Evolutionary conservation across 2,797 vertebrate species (phyloP), one percentile per base, ranked within the genome.

Genomic region (Parotocinclus haroldoi): DNA sequence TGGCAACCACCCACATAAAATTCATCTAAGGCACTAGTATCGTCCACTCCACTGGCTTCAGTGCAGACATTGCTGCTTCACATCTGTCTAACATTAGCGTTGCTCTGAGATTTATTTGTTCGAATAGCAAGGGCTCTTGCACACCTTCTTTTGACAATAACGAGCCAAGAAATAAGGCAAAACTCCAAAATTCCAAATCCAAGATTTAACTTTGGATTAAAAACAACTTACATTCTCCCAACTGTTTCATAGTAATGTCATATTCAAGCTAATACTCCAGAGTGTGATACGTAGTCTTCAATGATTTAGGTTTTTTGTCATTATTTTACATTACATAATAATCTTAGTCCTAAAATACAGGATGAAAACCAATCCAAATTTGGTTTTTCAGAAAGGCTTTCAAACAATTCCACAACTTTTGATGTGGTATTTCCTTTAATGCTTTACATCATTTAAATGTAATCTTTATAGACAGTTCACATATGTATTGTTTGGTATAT

Each of bases 11-110:
- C 73, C 80, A 81, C 77, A 57, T 65, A 66, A 45, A 71, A 75
- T 76, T 77, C 66, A 71, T 83, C 76, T 80, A 72, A 66, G 63
- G 74, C 56, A 3, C 73, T 65, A 57, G 63, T 44, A 79, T 68
- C 42, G 37, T 45, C n/a, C 73, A 40, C 66, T 76, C 74, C 40
- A 57, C 67, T 49, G 55, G 51, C 71, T 75, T 79, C 74, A 8
- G 62, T 6, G 39, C 75, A 75, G 71, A 73, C 74, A 61, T 73
- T 72, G 72, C 73, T 69, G 73, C 75, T 77, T 51, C 78, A 71
- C 79, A 84, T 84, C 82, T 82, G 85, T 60, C 71, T 61, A 72
- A 79, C 72, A 75, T 86, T 83, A 80, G 75, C 53, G 13, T 75
- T 51, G 54, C 71, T 72, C 38, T 16, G 78, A 74, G 80, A 87